Evolutionary conservation across 2,888 invertebrate genomes (phyloP).

Genomic region (Miltochrista miniata): DNA sequence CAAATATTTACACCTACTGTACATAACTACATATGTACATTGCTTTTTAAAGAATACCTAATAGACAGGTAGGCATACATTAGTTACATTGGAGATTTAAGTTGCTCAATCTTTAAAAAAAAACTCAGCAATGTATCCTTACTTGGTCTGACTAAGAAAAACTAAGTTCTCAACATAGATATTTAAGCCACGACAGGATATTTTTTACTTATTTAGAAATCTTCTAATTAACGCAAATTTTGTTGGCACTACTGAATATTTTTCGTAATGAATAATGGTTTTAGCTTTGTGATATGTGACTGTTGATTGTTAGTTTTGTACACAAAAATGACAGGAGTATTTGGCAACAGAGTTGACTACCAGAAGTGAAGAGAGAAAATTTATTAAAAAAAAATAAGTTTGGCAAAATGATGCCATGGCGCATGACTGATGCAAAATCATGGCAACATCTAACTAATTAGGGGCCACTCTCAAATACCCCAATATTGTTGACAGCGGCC

Average conservation of each 20-base stretch:
- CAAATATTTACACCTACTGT: too few species aligned
- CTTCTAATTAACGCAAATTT: constrained; percentile 12
- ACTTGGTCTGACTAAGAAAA: constrained; percentile 27
- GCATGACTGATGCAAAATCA: too few species aligned
- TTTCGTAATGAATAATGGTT: constrained; percentile 17
- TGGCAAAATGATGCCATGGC: too few species aligned
- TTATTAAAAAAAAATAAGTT: too few species aligned
- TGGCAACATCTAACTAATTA: too few species aligned
- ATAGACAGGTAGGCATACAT: too few species aligned
- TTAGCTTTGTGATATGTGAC: background rate
- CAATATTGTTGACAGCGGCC: too few species aligned
- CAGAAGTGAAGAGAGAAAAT: background rate
- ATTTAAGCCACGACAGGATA: constrained; percentile 8
- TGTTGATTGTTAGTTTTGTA: constrained; percentile 17
- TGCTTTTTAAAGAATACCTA: too few species aligned
- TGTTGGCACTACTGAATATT: constrained; percentile 8
- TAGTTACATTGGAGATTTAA: too few species aligned
- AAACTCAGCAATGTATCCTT: too few species aligned
- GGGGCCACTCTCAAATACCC: too few species aligned
- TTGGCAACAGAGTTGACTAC: constrained; percentile 15
- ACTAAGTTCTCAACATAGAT: constrained; percentile 13
- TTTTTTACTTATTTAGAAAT: constrained; percentile 20
- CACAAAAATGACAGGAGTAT: constrained; percentile 15
- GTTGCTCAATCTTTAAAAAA: constrained; percentile 2
- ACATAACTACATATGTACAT: too few species aligned